A percentile compares a stretch with the other conserved stretches of the same genome.
Evolutionary conservation across 2,888 invertebrate species (phyloP).

Genomic region (Hymenopus coronatus): DNA sequence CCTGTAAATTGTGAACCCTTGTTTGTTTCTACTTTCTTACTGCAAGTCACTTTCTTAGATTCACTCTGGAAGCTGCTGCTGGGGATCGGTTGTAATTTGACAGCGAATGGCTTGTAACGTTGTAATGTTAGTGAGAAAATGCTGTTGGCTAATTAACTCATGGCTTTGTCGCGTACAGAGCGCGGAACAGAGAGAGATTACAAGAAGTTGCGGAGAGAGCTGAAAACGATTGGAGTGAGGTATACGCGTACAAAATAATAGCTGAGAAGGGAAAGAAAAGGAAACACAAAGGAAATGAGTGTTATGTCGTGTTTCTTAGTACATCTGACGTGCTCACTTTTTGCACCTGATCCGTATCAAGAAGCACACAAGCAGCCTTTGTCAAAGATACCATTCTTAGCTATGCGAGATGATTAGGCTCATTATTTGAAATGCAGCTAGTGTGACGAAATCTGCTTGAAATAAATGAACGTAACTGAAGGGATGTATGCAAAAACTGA

Average conservation of each 20-base stretch:
- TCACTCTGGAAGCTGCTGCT: background rate
- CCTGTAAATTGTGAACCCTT: too few species aligned
- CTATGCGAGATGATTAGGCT: background rate
- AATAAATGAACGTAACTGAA: too few species aligned
- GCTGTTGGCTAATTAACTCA: background rate
- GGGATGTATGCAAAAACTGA: too few species aligned
- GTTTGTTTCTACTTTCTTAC: background rate
- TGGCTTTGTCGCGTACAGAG: background rate
- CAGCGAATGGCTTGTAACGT: background rate
- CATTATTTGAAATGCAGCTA: background rate
- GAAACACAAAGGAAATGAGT: background rate
- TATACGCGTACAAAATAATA: background rate
- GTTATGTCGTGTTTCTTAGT: too few species aligned
- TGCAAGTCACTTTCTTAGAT: background rate
- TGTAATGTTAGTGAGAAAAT: background rate
- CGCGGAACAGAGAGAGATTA: background rate
- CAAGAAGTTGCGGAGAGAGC: background rate
- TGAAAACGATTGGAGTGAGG: background rate
- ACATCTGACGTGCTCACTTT: background rate
- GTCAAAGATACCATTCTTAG: background rate
- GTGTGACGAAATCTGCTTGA: too few species aligned
- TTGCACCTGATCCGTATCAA: background rate
- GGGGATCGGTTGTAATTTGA: background rate
- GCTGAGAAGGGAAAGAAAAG: background rate
- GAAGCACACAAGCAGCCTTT: background rate